Evolutionary conservation across 2,888 invertebrate genomes (phyloP), one percentile per base, ranked within the genome.

Genomic region (Synergus umbraculus): DNA sequence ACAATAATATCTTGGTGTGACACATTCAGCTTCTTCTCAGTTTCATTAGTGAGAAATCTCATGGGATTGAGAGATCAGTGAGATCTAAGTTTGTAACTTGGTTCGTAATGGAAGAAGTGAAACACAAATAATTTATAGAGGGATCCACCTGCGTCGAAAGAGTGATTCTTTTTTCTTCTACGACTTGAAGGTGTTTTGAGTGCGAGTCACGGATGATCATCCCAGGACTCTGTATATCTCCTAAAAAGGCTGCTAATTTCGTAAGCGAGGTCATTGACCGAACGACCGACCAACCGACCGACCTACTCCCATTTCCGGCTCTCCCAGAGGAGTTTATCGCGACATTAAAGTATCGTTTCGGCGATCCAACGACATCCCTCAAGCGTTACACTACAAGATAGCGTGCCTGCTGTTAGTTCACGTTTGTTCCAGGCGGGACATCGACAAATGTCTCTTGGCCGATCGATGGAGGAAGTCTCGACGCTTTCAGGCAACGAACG

Each of bases 391-490:
- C 81, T 67, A 79, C 64, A 78, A 82, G 84, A 84, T 86, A 85
- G 84, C 83, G 84, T 84, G 82, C 79, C 79, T 81, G 83, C 82
- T 82, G 81, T 85, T 85, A 83, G 84, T 84, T 79, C 81, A 79
- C 80, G 83, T 86, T 85, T 85, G 86, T 83, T 84, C 67, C 79
- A 83, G 80, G 76, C 78, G 82, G 78, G 81, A 82, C 84, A 81
- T 84, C 84, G 86, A 83, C 84, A 85, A 86, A 86, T 86, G 85
- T 85, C 85, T 85, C 82, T 46, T 77, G 58, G 73, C 81, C 85
- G 82, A 85, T 86, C 86, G 85, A 87, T 85, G 78, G 78, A 81
- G 83, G 81, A 82, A 76, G 79, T 76, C 79, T 73, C 73, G 79
- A 81, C 80, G 79, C 79, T 77, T 77, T 76, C 80, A 79, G 81